phyloP scores from a whole-genome alignment of 2,797 vertebrate species.

The Scleropages formosus region DNA sequence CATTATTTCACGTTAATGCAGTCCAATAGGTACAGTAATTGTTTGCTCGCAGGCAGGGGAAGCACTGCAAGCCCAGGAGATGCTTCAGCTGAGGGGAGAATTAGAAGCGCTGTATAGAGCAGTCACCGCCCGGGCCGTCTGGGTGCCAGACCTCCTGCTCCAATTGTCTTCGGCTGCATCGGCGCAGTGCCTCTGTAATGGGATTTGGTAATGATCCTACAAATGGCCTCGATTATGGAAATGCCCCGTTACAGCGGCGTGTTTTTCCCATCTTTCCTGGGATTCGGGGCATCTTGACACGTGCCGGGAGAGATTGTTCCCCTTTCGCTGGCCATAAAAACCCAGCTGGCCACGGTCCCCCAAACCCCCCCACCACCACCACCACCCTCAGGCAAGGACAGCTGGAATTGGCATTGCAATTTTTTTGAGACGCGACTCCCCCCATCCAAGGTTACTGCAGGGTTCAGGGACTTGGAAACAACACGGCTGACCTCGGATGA shows the following conservation, averaged over 20 bases:
- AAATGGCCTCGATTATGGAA: constrained; percentile 49
- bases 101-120: constrained; percentile 36
- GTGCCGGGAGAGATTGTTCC: constrained; percentile 31
- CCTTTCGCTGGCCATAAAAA: constrained; percentile 48
- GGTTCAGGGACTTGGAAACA: constrained; percentile 21
- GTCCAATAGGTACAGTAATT: constrained; percentile 54
- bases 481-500: constrained; percentile 15
- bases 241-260: constrained; percentile 34
- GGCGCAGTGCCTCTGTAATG: constrained; percentile 19
- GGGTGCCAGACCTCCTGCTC: constrained; percentile 21
- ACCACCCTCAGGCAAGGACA: constrained; percentile 21
- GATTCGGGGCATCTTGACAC: constrained; percentile 35
- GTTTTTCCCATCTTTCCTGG: constrained; percentile 25
- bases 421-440: constrained; percentile 33
- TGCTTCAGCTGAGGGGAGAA: constrained; percentile 43
- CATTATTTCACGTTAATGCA: constrained; percentile 51
- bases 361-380: constrained; percentile 6
- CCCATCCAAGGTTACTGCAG: constrained; percentile 25
- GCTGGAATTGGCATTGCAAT: constrained; percentile 22
- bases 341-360: constrained; percentile 31
- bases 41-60: constrained; percentile 51
- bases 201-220: constrained; percentile 42
- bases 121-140: constrained; percentile 1
- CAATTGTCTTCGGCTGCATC: constrained; percentile 11
- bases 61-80: constrained; percentile 48